These are phyloP conservation scores for Mobula birostris DNA, from an alignment of 2,113 vertebrate genomes.

Conservation along the genomic window DNA sequence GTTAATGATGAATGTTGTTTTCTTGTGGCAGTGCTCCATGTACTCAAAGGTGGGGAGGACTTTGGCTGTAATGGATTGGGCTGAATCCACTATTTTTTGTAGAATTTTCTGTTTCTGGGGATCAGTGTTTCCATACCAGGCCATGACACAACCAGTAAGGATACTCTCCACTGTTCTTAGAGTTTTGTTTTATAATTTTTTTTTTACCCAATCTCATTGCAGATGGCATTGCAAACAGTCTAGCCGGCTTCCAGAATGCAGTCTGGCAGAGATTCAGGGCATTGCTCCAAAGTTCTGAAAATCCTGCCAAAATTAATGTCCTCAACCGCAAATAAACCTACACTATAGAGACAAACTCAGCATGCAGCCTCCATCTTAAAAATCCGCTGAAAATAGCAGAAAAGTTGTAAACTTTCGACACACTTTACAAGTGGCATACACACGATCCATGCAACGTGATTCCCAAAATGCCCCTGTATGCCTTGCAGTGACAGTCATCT, in stretches of 20 bases:
- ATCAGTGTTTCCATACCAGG: no score
- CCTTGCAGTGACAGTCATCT: conserved; percentile 1
- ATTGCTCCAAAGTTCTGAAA: neutral
- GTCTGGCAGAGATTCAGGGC: neutral
- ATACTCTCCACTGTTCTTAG: neutral
- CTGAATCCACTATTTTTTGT: no score
- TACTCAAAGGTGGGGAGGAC: no score
- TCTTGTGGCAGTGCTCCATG: no score
- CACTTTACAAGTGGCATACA: neutral
- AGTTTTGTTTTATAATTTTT: neutral
- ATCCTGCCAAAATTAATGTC: neutral
- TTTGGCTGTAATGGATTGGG: no score
- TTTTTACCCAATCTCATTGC: neutral
- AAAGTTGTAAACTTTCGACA: neutral
- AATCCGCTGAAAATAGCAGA: conserved; percentile 5
- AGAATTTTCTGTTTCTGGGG: no score
- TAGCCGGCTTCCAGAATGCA: neutral
- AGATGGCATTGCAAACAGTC: neutral
- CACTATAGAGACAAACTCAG: neutral
- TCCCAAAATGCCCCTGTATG: neutral
- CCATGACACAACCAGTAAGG: no score
- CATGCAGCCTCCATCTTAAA: neutral
- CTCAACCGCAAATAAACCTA: no score
- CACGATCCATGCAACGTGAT: neutral
- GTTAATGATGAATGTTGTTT: no score